phyloP scores from a whole-genome alignment of 1,140 invertebrate species.

The Drosophila asahinai region DNA sequence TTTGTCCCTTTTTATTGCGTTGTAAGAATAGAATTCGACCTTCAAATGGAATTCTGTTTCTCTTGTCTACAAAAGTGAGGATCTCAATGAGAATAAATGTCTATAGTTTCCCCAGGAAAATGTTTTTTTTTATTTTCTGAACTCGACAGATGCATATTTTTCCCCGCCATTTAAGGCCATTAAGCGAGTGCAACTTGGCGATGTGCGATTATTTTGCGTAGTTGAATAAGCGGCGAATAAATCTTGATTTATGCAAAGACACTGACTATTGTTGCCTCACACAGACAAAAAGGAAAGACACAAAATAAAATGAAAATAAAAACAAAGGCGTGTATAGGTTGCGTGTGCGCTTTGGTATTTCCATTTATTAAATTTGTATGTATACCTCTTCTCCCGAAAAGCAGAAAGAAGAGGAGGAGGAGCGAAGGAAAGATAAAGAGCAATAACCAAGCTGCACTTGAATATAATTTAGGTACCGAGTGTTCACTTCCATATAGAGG shows the following conservation, averaged over 20 bases:
- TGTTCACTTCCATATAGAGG: conserved; percentile 24
- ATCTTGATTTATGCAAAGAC: conserved; percentile 68
- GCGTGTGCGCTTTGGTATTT: conserved; percentile 78
- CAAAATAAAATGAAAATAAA: conserved; percentile 28
- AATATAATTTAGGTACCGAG: conserved; percentile 26
- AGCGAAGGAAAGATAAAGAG: conserved; percentile 23
- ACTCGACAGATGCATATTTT: not conserved
- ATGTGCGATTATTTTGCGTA: conserved; percentile 32
- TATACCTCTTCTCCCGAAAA: conserved; percentile 35
- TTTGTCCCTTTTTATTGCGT: not conserved
- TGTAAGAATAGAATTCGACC: too few species aligned
- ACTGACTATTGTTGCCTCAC: conserved; percentile 33
- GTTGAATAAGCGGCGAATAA: conserved; percentile 28
- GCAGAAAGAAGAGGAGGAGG: not conserved
- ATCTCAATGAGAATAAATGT: conserved; percentile 1
- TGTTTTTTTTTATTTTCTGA: not conserved
- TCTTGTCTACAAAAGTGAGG: not conserved
- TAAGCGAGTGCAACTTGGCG: conserved; percentile 15
- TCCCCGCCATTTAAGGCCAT: conserved; percentile 30
- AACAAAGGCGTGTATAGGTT: conserved; percentile 31
- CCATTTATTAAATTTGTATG: conserved; percentile 68
- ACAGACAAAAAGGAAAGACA: conserved; percentile 14
- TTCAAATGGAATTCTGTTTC: not conserved
- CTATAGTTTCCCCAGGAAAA: not conserved
- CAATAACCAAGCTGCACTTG: conserved; percentile 54